A percentile compares a stretch with the other conserved stretches of the same genome.
Conservation (phyloP, 2,113 vertebrate species). For the Lasiurus cinereus region DNA sequence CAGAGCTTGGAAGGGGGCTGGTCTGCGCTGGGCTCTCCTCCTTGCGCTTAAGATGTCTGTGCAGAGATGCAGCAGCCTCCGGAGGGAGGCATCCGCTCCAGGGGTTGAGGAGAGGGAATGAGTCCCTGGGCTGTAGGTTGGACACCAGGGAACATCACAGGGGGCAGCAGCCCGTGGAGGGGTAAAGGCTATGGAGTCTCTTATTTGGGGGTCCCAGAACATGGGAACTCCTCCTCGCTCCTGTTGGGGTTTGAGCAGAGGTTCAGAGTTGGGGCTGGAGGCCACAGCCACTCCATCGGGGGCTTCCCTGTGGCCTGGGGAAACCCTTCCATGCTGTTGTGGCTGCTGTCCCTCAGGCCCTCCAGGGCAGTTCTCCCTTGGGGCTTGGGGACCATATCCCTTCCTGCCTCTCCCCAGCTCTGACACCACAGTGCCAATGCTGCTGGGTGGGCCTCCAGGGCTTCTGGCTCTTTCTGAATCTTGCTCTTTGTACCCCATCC, state of each 20-base stretch:
- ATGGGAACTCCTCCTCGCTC: background rate
- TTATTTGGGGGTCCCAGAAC: background rate
- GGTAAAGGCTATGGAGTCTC: background rate
- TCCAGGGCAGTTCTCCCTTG: background rate
- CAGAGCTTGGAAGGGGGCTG: background rate
- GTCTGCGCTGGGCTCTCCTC: background rate
- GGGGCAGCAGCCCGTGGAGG: background rate
- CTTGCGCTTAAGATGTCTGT: background rate
- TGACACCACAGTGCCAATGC: background rate
- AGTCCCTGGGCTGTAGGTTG: background rate
- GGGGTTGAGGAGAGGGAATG: conserved; percentile 31
- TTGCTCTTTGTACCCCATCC: too few relatives aligned
- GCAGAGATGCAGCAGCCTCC: background rate
- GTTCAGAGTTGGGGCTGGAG: background rate
- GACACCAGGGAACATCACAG: conserved; percentile 23
- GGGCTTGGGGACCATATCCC: background rate
- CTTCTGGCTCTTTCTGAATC: background rate
- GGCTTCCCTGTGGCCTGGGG: background rate
- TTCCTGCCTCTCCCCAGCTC: background rate
- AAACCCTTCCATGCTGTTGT: background rate
- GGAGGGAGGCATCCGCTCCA: background rate
- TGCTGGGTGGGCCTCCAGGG: background rate
- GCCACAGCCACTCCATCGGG: background rate
- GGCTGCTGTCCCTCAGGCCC: background rate
- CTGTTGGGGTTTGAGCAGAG: background rate